Percentiles rank a stretch among this genome's conserved stretches.
phyloP scores from a whole-genome alignment of 2,797 vertebrate genomes.

The Neosalanx taihuensis region DNA sequence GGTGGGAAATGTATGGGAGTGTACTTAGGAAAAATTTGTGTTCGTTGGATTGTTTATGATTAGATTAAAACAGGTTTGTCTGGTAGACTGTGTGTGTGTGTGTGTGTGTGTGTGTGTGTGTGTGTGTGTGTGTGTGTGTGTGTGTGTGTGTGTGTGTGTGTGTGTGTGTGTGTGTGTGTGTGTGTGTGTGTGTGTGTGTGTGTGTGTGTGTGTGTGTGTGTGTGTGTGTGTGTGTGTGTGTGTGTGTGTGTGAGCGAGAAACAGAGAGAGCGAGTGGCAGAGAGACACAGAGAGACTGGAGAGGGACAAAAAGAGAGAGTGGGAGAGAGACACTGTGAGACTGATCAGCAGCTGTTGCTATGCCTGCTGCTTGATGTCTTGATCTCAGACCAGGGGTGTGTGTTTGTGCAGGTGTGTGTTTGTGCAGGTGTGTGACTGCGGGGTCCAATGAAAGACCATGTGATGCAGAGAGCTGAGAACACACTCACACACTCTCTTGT shows the following conservation, averaged over 20 bases:
- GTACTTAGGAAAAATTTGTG: background rate
- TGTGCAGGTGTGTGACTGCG: constrained; percentile 22
- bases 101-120: background rate
- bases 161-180: constrained; percentile 25
- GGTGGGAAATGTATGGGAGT: background rate
- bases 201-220: constrained; percentile 24
- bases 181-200: constrained; percentile 15
- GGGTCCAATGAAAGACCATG: constrained; percentile 30
- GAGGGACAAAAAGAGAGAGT: too few species aligned
- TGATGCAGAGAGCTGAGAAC: constrained; percentile 14
- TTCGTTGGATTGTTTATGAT: constrained; percentile 40
- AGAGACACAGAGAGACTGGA: background rate
- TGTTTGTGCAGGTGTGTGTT: constrained; percentile 3
- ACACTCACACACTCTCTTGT: constrained; percentile 24
- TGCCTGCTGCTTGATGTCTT: background rate
- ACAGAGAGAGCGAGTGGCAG: constrained; percentile 1
- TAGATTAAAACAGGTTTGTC: constrained; percentile 51
- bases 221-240: constrained; percentile 15
- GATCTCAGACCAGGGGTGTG: background rate
- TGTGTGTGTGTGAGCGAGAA: background rate
- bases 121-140: constrained; percentile 30
- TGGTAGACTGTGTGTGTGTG: constrained; percentile 42
- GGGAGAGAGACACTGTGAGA: too few species aligned
- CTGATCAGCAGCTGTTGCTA: too few species aligned
- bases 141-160: constrained; percentile 15